Evolutionary conservation across 30 jellyfish, hydroid and myxozoan species (phyloP).

Genomic region (Cassiopea xamachana): DNA sequence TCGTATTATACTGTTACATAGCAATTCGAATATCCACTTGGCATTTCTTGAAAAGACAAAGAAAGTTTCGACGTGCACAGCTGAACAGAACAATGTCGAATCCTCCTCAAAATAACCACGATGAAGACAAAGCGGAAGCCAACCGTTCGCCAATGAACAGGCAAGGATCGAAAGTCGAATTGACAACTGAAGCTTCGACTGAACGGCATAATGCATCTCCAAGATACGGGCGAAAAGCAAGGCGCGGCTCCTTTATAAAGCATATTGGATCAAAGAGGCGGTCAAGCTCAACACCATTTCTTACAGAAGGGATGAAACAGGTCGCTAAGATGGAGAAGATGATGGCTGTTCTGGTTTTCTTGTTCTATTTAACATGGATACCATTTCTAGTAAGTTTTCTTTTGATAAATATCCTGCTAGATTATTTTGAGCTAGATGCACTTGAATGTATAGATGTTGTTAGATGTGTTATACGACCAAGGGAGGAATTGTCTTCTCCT

Average conservation of each 20-base stretch:
- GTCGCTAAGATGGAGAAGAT: conserved; percentile 77
- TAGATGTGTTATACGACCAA: too few species aligned
- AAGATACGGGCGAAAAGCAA: neutral
- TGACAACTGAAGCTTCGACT: too few species aligned
- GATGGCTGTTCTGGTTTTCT: conserved; percentile 75
- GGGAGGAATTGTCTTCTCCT: too few species aligned
- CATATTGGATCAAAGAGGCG: conserved; percentile 37
- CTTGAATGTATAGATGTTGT: too few species aligned
- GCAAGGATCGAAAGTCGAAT: neutral
- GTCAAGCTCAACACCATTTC: conserved; percentile 1
- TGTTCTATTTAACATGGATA: conserved; percentile 73
- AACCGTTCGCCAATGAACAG: neutral
- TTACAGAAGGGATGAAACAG: conserved; percentile 73
- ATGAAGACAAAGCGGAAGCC: neutral
- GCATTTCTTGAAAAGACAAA: conserved; percentile 64
- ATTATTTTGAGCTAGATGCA: too few species aligned
- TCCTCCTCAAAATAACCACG: neutral
- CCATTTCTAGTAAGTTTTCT: conserved; percentile 77
- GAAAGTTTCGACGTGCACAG: conserved; percentile 42
- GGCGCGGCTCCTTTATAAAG: conserved; percentile 17
- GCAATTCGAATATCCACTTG: conserved; percentile 66
- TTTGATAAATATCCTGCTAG: neutral
- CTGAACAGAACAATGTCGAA: conserved; percentile 7
- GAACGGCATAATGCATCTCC: neutral
- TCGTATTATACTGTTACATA: conserved; percentile 69